Conservation (phyloP, 1,140 invertebrate genomes). For the Drosophila nasuta region DNA sequence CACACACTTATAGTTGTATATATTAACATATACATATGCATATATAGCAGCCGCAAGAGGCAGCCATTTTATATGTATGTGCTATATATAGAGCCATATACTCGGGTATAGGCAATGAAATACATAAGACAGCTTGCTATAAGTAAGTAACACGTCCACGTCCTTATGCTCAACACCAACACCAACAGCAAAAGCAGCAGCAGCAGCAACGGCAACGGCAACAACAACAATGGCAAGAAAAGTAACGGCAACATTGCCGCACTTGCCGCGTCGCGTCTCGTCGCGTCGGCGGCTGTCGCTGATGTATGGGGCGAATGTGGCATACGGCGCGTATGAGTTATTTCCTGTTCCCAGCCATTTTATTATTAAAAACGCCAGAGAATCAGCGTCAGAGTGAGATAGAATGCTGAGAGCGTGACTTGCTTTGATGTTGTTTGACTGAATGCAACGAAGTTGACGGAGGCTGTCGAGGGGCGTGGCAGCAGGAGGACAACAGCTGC, state of each 20-base stretch:
- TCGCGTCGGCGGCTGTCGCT: conserved; percentile 53
- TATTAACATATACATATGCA: conserved; percentile 50
- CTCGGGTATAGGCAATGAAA: conserved; percentile 51
- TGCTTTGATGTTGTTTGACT: conserved; percentile 81
- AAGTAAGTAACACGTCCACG: conserved; percentile 80
- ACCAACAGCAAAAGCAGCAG: background rate
- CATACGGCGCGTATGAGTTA: conserved; percentile 83
- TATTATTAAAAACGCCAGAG: conserved; percentile 73
- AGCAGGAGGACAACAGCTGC: background rate
- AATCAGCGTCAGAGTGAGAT: background rate
- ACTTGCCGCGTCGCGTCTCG: background rate
- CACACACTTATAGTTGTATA: conserved; percentile 30
- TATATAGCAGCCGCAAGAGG: conserved; percentile 22
- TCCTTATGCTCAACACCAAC: conserved; percentile 57
- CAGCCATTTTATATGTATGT: conserved; percentile 15
- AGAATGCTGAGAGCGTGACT: conserved; percentile 67
- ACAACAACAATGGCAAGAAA: conserved; percentile 34
- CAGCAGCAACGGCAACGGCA: conserved; percentile 17
- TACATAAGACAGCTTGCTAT: conserved; percentile 64
- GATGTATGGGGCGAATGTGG: conserved; percentile 76
- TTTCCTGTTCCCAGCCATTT: conserved; percentile 74
- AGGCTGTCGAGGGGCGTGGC: conserved; percentile 18
- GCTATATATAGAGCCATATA: conserved; percentile 37
- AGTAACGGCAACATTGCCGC: conserved; percentile 7
- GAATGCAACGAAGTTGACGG: conserved; percentile 54